phyloP scores from a whole-genome alignment of 2,888 invertebrate species.

The Apomyelois bistriatella region DNA sequence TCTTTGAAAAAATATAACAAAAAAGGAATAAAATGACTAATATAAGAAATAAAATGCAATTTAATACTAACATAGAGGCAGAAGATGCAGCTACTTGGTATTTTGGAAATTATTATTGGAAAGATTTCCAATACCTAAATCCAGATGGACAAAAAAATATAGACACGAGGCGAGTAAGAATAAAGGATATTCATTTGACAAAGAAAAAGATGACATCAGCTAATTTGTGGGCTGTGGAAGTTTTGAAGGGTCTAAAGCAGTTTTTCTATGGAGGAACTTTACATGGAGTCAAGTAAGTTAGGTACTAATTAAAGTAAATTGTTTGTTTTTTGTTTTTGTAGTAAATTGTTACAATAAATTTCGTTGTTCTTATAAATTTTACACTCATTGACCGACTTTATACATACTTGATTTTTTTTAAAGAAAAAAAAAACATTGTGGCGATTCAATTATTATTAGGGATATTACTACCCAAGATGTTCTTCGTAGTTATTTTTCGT shows the following conservation, averaged over 20 bases:
- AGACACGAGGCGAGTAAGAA: slow-evolving; percentile 17
- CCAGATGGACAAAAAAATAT: slow-evolving; percentile 37
- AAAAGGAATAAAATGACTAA: slow-evolving; percentile 24
- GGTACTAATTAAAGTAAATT: slow-evolving; percentile 31
- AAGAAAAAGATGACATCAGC: slow-evolving; percentile 26
- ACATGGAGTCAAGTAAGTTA: slow-evolving; percentile 73
- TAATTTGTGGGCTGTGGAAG: slow-evolving; percentile 51
- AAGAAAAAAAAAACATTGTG: too few species aligned
- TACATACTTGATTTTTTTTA: too few species aligned
- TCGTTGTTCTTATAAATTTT: too few species aligned
- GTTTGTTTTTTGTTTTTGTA: too few species aligned
- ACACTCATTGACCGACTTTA: too few species aligned
- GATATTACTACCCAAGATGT: too few species aligned
- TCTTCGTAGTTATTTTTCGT: too few species aligned
- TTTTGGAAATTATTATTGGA: slow-evolving; percentile 55
- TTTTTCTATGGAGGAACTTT: slow-evolving; percentile 67
- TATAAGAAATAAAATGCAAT: slow-evolving; percentile 26
- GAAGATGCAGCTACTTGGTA: slow-evolving; percentile 26
- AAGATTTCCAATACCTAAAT: slow-evolving; percentile 62
- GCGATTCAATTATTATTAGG: too few species aligned
- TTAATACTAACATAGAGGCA: not conserved
- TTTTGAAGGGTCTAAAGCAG: slow-evolving; percentile 59
- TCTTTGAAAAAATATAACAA: not conserved
- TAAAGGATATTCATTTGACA: slow-evolving; percentile 19
- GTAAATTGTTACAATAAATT: too few species aligned